Evolutionary conservation across 1,140 invertebrate genomes (phyloP), one percentile per base, ranked within the genome.

Genomic region (Globodera ellingtonae): DNA sequence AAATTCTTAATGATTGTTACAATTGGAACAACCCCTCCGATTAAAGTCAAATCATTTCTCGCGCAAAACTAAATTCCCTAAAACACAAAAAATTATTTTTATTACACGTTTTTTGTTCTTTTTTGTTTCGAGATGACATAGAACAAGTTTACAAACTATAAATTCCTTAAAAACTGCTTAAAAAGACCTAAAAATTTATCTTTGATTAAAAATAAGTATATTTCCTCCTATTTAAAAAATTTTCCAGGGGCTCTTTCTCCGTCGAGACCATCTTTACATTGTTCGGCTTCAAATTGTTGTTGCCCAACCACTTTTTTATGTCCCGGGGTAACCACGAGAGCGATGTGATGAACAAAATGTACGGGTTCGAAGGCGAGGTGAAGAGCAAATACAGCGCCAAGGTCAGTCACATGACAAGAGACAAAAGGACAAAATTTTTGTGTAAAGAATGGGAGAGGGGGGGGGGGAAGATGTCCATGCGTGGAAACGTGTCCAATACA

Each of bases 311-410:
- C 90, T 99, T 99, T 90, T 98, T 93, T 90, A 95, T 99, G 94
- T 94, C 96, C 0, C 92, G 97, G 93, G 97, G 96, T 52, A 99
- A 99, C 90, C 97, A 99, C 90, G 80, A 97, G 95, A 86, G 56
- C 35, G 92, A 94, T 35, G 96, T 94, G 18, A 99, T 99, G 97
- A 99, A 99, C 91, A 95, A 98, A 91, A 97, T 98, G 94, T 99
- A 98, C 90, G 97, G 97, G 24, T 98, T 99, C 91, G 94, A 96
- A 86, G 96, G 96, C 4, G 97, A 99, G 92, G 96, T 98, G 0
- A 95, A 95, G 87, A 93, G 94, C 7, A 99, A 99, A 90, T 99
- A 91, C 86, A 94, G 93, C 4, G 90, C 92, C 21, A 93, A 95
- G 90, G 67, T 70, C 8, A 6, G 56, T 62, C 18, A 35, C 35